Base-by-base conservation (phyloP, 2,113 vertebrate species). In the Otis tarda region DNA sequence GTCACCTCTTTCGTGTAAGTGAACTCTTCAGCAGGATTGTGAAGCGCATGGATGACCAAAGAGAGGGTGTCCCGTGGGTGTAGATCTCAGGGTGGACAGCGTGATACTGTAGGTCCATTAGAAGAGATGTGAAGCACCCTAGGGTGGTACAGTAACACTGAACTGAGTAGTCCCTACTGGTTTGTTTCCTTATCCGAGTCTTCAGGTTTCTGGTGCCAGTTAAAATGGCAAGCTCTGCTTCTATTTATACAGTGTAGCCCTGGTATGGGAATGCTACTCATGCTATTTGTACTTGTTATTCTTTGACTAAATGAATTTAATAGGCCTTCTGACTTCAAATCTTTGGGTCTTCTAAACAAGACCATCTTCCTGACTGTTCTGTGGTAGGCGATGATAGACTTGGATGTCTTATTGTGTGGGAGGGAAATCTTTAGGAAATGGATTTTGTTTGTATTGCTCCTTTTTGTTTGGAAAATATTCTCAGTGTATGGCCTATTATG, bases 81-180 rank as follows among this genome's bases (percentile, higher is more conserved):
- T 11, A 3, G 56, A 22, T 76, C 37, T 75, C 0, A 0, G 17
- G 9, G 20, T 5, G 21, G 67, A 28, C 5, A 0, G n/a, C 5
- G 11, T 18, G 64, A 4, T 45, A 0, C 0, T 4, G 22, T 31
- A 8, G 49, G 70, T 90, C 10, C 13, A 0, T 27, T 22, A 0
- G 2, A 25, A 28, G 67, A 65, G 10, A 9, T 5, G 25, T 33
- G 50, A 39, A 14, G 35, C 57, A 23, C 19, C 14, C 21, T 13
- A 4, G 1, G 1, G 1, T 35, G 27, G 30, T 24, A 31, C 20
- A 27, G 55, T 30, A 25, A 50, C 5, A 0, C 39, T 37, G 75
- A 6, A 3, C 57, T 49, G 5, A 20, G 10, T 33, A 15, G 30
- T 64, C 57, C 4, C 28, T 65, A 19, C 28, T 61, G 5, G 5